These are phyloP conservation scores for Athene noctua DNA, from an alignment of 2,113 vertebrate species.

Conservation along the genomic window DNA sequence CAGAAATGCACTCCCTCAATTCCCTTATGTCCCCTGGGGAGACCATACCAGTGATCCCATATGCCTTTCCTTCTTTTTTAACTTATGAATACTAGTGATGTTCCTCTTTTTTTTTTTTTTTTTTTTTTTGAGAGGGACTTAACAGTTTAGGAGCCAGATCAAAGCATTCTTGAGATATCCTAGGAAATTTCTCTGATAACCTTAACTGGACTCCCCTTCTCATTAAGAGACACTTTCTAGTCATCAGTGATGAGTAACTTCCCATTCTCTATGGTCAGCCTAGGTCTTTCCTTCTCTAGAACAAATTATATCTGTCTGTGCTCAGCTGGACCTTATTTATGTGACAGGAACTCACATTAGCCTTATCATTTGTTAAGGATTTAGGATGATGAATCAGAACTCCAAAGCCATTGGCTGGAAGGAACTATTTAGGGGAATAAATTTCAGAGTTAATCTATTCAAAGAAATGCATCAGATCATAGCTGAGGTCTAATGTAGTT, in stretches of 20 bases:
- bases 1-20: background rate
- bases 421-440: background rate
- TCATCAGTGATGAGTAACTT: background rate
- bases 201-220: background rate
- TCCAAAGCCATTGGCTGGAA: background rate
- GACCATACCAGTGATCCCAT: background rate
- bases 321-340: conserved; percentile 8
- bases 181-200: background rate
- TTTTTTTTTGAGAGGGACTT: background rate
- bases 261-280: background rate
- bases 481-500: background rate
- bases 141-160: background rate
- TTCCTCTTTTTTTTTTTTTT: background rate
- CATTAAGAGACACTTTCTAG: background rate
- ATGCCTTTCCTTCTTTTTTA: background rate
- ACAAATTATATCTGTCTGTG: background rate
- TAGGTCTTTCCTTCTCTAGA: background rate
- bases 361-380: background rate
- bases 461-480: background rate
- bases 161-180: background rate
- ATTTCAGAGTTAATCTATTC: background rate
- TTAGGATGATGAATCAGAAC: background rate
- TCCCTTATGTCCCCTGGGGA: background rate
- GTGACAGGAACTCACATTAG: background rate
- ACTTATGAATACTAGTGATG: background rate